phyloP scores from a whole-genome alignment of 1,140 invertebrate genomes.

The Drosophila asahinai region DNA sequence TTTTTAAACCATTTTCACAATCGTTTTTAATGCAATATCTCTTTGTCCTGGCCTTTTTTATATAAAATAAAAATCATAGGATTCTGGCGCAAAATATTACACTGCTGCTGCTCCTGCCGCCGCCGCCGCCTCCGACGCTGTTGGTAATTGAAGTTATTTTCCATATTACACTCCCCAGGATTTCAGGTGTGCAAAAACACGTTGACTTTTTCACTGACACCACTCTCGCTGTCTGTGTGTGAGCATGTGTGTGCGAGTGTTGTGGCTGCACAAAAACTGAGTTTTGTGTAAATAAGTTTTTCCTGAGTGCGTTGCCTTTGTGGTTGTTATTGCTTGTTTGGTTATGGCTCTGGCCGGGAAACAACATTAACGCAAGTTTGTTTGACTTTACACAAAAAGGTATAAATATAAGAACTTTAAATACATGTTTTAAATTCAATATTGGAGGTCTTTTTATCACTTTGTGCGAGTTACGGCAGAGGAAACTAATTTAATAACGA shows the following conservation, averaged over 20 bases:
- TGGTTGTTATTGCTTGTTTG: slow-evolving; percentile 20
- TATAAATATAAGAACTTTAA: neutral
- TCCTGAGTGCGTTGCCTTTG: slow-evolving; percentile 13
- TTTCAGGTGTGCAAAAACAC: slow-evolving; percentile 53
- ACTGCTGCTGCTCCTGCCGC: neutral
- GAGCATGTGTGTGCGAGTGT: neutral
- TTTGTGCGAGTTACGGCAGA: neutral
- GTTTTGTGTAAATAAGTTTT: slow-evolving; percentile 54
- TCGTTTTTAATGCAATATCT: slow-evolving; percentile 26
- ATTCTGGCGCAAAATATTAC: slow-evolving; percentile 34
- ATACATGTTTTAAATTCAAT: slow-evolving; percentile 3
- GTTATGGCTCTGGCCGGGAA: slow-evolving; percentile 31
- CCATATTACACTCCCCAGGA: slow-evolving; percentile 55
- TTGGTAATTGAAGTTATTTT: slow-evolving; percentile 73
- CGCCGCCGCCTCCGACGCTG: slow-evolving; percentile 1
- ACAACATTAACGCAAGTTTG: slow-evolving; percentile 40
- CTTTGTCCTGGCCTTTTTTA: neutral
- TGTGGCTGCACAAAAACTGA: slow-evolving; percentile 37
- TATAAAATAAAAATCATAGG: slow-evolving; percentile 11
- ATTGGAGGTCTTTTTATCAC: neutral
- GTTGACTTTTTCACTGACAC: slow-evolving; percentile 51
- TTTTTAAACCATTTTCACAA: slow-evolving; percentile 18
- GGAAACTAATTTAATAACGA: neutral
- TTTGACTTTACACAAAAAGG: slow-evolving; percentile 15
- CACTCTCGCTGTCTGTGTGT: slow-evolving; percentile 3